A percentile compares a stretch with the other conserved stretches of the same genome.
phyloP scores from a whole-genome alignment of 2,888 invertebrate species.

The Oeneis ivallda region DNA sequence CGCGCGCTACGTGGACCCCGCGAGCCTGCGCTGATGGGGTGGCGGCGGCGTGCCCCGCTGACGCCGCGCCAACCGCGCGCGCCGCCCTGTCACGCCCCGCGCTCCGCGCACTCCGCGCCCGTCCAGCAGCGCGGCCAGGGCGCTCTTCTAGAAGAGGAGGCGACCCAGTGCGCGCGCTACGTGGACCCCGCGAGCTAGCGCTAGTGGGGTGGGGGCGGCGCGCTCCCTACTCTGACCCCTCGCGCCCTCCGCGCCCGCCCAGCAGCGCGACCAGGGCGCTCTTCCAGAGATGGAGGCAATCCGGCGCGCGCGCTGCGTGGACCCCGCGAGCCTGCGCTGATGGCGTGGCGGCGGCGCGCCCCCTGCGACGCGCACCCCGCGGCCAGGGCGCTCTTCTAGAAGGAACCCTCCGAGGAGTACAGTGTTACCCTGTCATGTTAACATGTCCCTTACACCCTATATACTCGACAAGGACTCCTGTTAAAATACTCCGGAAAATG shows the following conservation, averaged over 20 bases:
- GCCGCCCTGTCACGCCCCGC: slow-evolving; percentile 42
- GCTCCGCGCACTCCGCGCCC: slow-evolving; percentile 36
- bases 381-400: slow-evolving; percentile 51
- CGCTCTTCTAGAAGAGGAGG: slow-evolving; percentile 51
- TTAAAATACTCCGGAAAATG: too few species aligned
- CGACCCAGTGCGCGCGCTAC: slow-evolving; percentile 92
- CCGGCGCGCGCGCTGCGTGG: slow-evolving; percentile 94
- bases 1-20: slow-evolving; percentile 93
- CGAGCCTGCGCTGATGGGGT: slow-evolving; percentile 91
- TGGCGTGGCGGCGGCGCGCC: slow-evolving; percentile 65
- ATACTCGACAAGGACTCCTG: too few species aligned
- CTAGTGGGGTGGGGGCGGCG: slow-evolving; percentile 84
- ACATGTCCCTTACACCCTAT: too few species aligned
- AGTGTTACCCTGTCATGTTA: too few species aligned
- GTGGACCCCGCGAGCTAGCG: slow-evolving; percentile 93
- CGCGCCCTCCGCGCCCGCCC: slow-evolving; percentile 40
- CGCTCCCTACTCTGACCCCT: slow-evolving; percentile 47
- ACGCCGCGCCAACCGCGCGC: slow-evolving; percentile 45
- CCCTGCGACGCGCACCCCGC: slow-evolving; percentile 28
- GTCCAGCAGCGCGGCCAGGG: slow-evolving; percentile 48
- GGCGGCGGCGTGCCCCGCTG: slow-evolving; percentile 50
- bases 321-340: slow-evolving; percentile 94
- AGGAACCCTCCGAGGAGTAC: too few species aligned
- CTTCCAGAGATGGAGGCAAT: too few species aligned
- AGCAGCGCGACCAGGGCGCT: slow-evolving; percentile 49